A percentile compares a stretch with the other conserved stretches of the same genome.
Conservation (phyloP, 2,797 vertebrate genomes). For the Cichlasoma orientale region DNA sequence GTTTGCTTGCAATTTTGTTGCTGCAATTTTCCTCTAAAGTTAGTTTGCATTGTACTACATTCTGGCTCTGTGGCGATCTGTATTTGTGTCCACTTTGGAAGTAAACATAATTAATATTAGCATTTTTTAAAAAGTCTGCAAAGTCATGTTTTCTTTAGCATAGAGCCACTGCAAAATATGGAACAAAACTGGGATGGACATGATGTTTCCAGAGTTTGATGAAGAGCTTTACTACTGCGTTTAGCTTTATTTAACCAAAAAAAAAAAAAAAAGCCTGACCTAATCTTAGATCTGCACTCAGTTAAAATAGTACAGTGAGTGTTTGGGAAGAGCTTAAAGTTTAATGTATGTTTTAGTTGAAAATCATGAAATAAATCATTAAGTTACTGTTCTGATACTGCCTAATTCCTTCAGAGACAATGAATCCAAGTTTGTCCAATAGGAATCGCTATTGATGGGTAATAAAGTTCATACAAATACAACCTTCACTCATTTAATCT, state of each 20-base stretch:
- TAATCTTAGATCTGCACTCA: too few relatives aligned
- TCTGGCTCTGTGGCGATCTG: not conserved
- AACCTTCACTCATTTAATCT: not conserved
- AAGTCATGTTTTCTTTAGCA: too few relatives aligned
- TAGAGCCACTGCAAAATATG: too few relatives aligned
- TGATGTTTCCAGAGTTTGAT: too few relatives aligned
- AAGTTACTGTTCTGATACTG: not conserved
- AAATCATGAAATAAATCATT: too few relatives aligned
- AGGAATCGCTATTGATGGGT: not conserved
- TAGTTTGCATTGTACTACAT: not conserved
- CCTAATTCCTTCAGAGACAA: not conserved
- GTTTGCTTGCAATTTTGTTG: not conserved
- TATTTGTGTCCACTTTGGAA: not conserved
- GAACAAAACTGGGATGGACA: too few relatives aligned
- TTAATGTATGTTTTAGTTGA: too few relatives aligned
- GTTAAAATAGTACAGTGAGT: not conserved
- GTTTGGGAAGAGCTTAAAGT: too few relatives aligned
- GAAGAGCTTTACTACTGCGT: too few relatives aligned
- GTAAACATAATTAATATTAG: not conserved
- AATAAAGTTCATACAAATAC: slow-evolving; percentile 37
- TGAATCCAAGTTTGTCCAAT: not conserved
- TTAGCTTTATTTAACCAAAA: too few relatives aligned
- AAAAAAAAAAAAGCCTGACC: too few relatives aligned
- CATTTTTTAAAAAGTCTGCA: not conserved
- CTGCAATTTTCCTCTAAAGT: not conserved